phyloP scores from a whole-genome alignment of 2,888 invertebrate species.

The Hypomecis punctinalis region DNA sequence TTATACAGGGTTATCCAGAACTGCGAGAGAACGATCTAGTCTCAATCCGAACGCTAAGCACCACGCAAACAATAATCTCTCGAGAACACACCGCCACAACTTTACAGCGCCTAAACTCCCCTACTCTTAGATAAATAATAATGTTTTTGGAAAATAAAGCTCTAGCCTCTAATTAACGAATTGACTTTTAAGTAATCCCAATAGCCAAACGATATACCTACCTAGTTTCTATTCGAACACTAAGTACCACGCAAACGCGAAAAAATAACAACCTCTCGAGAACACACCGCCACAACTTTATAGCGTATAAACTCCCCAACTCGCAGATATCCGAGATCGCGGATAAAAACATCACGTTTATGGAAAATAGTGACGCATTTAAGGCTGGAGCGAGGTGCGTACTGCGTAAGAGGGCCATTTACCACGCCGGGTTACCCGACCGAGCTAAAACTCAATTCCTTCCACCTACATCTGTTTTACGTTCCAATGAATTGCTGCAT shows the following conservation, averaged over 20 bases:
- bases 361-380: constrained; percentile 65
- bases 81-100: constrained; percentile 37
- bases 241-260: constrained; percentile 4
- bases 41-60: no score
- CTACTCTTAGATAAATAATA: no score
- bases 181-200: no score
- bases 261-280: constrained; percentile 32
- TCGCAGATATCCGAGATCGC: constrained; percentile 53
- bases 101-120: constrained; percentile 51
- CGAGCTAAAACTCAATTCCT: constrained; percentile 66
- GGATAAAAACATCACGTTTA: constrained; percentile 66
- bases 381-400: constrained; percentile 59
- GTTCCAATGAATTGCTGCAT: constrained; percentile 73
- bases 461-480: constrained; percentile 74
- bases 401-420: constrained; percentile 58
- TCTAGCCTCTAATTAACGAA: no score
- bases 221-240: no score
- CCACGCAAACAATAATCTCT: constrained; percentile 27
- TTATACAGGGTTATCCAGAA: no score
- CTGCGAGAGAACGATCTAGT: no score
- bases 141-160: no score
- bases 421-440: constrained; percentile 54
- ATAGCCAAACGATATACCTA: no score
- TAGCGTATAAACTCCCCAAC: constrained; percentile 49
- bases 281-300: constrained; percentile 41